Evolutionary conservation across 1,140 invertebrate genomes (phyloP), one percentile per base, ranked within the genome.

Genomic region (Drosophila busckii): DNA sequence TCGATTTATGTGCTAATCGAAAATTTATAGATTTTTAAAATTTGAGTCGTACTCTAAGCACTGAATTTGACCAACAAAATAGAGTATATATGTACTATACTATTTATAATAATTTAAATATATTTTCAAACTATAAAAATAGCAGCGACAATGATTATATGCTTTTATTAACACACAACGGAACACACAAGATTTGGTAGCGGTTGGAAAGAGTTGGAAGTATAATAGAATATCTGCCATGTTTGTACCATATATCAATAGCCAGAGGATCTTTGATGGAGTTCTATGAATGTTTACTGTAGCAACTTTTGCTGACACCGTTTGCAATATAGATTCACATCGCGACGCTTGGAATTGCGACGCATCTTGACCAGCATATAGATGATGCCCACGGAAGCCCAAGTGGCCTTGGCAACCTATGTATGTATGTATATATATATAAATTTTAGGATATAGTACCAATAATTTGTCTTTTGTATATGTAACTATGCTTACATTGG

Each of bases 351-450:
- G 0, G 23, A n/a, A n/a, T 40, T 73, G 32, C 59, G 46, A 5
- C 45, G 58, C 41, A 68, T 68, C 58, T 60, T 80, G 1, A 80
- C 38, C 29, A 68, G n/a, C 2, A 68, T 32, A 32, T 80, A 78
- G 17, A 71, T 20, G 5, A 80, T 8, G 1, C 71, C 73, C 58
- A 80, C 40, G 0, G 63, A 59, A 2, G 59, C 58, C 55, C 63
- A 64, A 4, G 71, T 78, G 63, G 73, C 73, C 63, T 78, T 78
- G 35, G 71, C 63, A 91, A 98, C 95, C 89, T 94, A 92, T 89
- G 96, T 25, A 2, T 7, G 6, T 32, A 15, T 4, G n/a, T 15
- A 8, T 0, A 10, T 13, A 19, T 23, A 12, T 4, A 4, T 40
- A 40, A n/a, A 8, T 8, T 9, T 5, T 9, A 20, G 2, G 17